These are phyloP conservation scores for Murina feae DNA, from an alignment of 2,113 vertebrate species.

Conservation along the genomic window DNA sequence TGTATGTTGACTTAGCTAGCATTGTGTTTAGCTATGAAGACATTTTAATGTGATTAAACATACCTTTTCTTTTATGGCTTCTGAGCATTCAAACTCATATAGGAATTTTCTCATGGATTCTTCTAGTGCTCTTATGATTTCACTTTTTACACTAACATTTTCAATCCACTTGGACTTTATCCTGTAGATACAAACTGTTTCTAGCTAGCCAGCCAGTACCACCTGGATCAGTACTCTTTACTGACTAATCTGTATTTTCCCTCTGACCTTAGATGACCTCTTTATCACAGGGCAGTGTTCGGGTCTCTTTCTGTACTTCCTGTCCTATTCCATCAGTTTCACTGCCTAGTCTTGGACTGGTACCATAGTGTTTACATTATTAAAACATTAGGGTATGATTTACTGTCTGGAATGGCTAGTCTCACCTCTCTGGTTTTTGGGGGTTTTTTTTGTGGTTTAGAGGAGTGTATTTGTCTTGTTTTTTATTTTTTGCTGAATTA, in stretches of 20 bases:
- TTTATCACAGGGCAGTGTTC: background rate
- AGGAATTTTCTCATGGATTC: background rate
- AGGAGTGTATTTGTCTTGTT: background rate
- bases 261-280: background rate
- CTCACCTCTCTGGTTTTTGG: background rate
- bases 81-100: background rate
- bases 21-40: background rate
- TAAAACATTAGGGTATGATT: background rate
- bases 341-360: background rate
- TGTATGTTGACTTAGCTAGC: background rate
- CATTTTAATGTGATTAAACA: background rate
- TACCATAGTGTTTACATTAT: background rate
- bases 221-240: background rate
- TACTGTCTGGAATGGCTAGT: background rate
- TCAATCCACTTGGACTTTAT: background rate
- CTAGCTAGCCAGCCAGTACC: background rate
- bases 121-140: background rate
- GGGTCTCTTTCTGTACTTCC: background rate
- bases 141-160: background rate
- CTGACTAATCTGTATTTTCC: background rate
- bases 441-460: background rate
- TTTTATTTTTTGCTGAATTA: no score
- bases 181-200: background rate
- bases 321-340: background rate
- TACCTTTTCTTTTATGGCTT: background rate